Conservation (phyloP, 30 jellyfish, hydroid and myxozoan genomes). For the Aurelia coerulea region DNA sequence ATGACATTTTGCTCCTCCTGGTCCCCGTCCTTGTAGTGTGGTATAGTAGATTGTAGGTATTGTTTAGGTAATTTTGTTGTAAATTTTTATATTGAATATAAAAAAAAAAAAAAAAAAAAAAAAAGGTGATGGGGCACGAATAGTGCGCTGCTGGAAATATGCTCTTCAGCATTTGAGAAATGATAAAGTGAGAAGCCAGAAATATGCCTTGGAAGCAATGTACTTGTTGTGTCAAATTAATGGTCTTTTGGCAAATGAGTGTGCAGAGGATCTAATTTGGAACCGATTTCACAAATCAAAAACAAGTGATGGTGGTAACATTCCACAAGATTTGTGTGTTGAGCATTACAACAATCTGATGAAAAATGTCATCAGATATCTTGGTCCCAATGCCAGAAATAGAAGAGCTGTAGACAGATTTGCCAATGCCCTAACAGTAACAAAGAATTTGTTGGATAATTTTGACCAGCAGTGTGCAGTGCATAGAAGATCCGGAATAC, state of each 20-base stretch:
- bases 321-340: constrained; percentile 53
- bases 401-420: constrained; percentile 20
- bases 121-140: constrained; percentile 57
- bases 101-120: too few species aligned
- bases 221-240: constrained; percentile 26
- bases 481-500: constrained; percentile 41
- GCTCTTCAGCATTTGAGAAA: constrained; percentile 29
- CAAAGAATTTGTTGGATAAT: constrained; percentile 17
- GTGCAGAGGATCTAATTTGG: constrained; percentile 42
- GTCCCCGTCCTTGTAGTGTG: too few species aligned
- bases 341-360: constrained; percentile 53
- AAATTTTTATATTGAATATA: too few species aligned
- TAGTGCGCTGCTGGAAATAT: constrained; percentile 46
- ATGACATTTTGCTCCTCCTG: too few species aligned
- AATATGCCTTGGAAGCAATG: constrained; percentile 53
- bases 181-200: constrained; percentile 36
- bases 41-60: too few species aligned
- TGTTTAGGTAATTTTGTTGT: too few species aligned
- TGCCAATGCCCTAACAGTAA: constrained; percentile 22
- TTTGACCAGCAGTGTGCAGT: constrained; percentile 15
- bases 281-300: constrained; percentile 30
- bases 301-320: constrained; percentile 58
- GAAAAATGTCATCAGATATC: constrained; percentile 27
- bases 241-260: constrained; percentile 25
- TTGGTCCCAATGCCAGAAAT: constrained; percentile 59